Conservation (phyloP, 2,888 invertebrate species). For the Philonicus albiceps region DNA sequence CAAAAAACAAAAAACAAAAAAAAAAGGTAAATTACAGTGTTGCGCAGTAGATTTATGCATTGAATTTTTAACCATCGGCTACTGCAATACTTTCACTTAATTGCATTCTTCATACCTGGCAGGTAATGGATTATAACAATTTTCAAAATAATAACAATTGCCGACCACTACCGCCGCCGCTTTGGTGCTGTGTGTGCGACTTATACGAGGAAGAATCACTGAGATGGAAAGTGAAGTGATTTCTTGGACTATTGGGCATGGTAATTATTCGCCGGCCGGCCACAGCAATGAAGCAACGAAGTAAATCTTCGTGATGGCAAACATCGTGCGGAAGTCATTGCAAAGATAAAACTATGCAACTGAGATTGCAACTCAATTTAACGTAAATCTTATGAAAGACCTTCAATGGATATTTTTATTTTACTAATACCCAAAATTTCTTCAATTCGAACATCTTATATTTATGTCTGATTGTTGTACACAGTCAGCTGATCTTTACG, state of each 20-base stretch:
- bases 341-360: not conserved
- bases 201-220: not conserved
- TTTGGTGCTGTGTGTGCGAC: not conserved
- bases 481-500: too few species aligned
- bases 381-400: not conserved
- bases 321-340: not conserved
- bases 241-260: not conserved
- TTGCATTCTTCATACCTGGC: slow-evolving; percentile 24
- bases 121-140: slow-evolving; percentile 30
- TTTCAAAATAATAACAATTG: slow-evolving; percentile 24
- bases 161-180: not conserved
- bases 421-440: not conserved
- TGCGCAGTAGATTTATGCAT: not conserved
- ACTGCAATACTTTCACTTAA: slow-evolving; percentile 32
- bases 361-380: not conserved
- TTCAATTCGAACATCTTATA: too few species aligned
- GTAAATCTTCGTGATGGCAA: not conserved
- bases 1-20: too few species aligned
- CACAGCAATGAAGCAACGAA: not conserved
- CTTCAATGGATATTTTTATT: not conserved
- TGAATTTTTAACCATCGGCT: not conserved
- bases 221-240: slow-evolving; percentile 25
- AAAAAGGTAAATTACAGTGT: not conserved
- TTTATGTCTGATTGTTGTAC: too few species aligned
- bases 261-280: not conserved